Conservation (phyloP, 2,888 invertebrate genomes). For the Microchrysa polita region DNA sequence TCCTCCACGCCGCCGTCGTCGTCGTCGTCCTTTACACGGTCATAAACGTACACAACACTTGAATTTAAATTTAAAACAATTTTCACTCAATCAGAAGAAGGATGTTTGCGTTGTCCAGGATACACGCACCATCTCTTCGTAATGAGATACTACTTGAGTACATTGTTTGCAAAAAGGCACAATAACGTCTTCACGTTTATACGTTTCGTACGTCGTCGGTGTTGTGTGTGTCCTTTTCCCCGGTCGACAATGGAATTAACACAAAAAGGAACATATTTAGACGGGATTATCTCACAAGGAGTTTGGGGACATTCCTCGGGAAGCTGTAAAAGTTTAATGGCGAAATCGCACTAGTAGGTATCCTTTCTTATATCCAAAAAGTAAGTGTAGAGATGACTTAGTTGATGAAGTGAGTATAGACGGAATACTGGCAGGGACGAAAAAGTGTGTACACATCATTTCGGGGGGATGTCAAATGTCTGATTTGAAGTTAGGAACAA, state of each 20-base stretch:
- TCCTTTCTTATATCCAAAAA: background rate
- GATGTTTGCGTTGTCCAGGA: background rate
- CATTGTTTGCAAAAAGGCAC: too few species aligned
- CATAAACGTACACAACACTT: constrained; percentile 48
- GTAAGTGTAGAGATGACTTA: background rate
- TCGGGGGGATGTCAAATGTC: too few species aligned
- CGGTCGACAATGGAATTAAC: constrained; percentile 44
- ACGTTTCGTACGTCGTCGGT: constrained; percentile 31
- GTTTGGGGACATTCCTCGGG: background rate
- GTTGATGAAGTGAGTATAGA: too few species aligned
- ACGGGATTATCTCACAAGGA: constrained; percentile 44
- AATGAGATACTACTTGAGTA: constrained; percentile 12
- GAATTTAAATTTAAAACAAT: constrained; percentile 49
- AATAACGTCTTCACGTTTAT: too few species aligned
- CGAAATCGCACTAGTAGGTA: background rate
- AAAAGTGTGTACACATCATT: background rate
- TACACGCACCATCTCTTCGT: constrained; percentile 19
- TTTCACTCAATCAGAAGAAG: constrained; percentile 48
- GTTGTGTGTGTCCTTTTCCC: too few species aligned
- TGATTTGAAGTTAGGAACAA: too few species aligned
- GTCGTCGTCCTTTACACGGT: background rate
- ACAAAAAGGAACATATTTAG: constrained; percentile 45
- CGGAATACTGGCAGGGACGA: background rate
- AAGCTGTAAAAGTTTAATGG: background rate
- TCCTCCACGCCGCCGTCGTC: constrained; percentile 38